Evolutionary conservation across 2,797 vertebrate species (phyloP), one percentile per base, ranked within the genome.

Genomic region (Sebastes steindachneri): DNA sequence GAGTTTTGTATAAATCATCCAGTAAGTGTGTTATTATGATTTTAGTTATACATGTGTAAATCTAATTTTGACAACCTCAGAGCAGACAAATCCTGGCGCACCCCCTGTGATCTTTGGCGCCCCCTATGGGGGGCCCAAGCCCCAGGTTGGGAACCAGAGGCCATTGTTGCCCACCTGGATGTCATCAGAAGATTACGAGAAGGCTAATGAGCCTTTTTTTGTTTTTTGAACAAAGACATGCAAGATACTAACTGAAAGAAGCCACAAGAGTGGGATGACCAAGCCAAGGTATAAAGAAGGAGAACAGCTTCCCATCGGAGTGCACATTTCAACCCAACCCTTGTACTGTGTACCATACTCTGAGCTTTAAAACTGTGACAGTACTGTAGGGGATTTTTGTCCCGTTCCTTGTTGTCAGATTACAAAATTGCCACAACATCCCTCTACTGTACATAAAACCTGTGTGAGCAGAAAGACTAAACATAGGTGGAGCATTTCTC

Each of bases 181-280:
- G 15, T 45, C 0, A 45, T 45, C 15, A 0, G 0, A 45, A 29
- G 7, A 4, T 59, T 1, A 59, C 15, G 4, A 29, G 15, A 59
- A 59, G 25, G 25, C 25, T 17, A 58, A 17, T 58, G 26, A 26
- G 17, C 26, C 26, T 17, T 58, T 28, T 58, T 58, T 58, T 58
- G 57, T 29, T 17, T 29, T 28, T 19, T 59, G 1, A 29, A 59
- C 57, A 29, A 59, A 29, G 57, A 29, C 26, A 29, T 29, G 26
- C 57, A 59, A 59, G 28, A 29, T 19, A 59, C 8, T 9, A 0
- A 59, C 57, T 59, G 57, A 59, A 59, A 26, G 55, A 28, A 57
- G 54, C 23, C 7, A 19, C 25, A 8, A 14, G 25, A 58, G 55
- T 0, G 26, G 26, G 26, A 19, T 29, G 17, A 28, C 57, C 41